A percentile compares a stretch with the other conserved stretches of the same genome.
Conservation (phyloP, 2,797 vertebrate genomes). For the Furcifer pardalis region DNA sequence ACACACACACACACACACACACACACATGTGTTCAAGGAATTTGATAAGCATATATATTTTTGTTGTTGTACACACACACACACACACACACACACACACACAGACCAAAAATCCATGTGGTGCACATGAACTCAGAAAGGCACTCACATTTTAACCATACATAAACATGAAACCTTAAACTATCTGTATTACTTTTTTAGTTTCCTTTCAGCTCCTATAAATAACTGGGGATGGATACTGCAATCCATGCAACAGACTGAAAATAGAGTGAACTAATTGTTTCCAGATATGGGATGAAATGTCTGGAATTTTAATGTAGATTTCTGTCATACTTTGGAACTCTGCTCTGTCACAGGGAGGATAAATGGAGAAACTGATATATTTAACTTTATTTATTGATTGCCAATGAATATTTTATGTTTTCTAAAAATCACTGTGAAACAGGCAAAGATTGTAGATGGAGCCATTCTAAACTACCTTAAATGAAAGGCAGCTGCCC, state of each 20-base stretch:
- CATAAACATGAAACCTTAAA: constrained; percentile 4
- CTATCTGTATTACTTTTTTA: constrained; percentile 4
- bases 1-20: too few species aligned
- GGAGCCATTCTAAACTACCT: neutral
- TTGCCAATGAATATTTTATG: neutral
- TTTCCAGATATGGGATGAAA: constrained; percentile 8
- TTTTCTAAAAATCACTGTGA: neutral
- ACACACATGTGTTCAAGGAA: neutral
- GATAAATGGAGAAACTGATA: constrained; percentile 17
- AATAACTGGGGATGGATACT: neutral
- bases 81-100: too few species aligned
- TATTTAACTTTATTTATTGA: neutral
- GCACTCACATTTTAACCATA: neutral
- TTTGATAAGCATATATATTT: neutral
- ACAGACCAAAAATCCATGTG: constrained; percentile 21
- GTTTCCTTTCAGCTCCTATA: neutral
- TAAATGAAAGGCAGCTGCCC: neutral
- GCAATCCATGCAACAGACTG: constrained; percentile 5
- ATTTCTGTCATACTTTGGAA: constrained; percentile 12
- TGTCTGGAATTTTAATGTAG: constrained; percentile 26
- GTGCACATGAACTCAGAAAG: neutral
- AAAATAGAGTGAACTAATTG: neutral
- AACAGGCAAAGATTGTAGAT: neutral
- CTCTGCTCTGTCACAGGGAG: constrained; percentile 9
- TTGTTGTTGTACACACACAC: neutral